Percentiles rank a stretch among this genome's conserved stretches.
Conservation (phyloP, 1,140 invertebrate species). For the Rhopalosiphum maidis region DNA sequence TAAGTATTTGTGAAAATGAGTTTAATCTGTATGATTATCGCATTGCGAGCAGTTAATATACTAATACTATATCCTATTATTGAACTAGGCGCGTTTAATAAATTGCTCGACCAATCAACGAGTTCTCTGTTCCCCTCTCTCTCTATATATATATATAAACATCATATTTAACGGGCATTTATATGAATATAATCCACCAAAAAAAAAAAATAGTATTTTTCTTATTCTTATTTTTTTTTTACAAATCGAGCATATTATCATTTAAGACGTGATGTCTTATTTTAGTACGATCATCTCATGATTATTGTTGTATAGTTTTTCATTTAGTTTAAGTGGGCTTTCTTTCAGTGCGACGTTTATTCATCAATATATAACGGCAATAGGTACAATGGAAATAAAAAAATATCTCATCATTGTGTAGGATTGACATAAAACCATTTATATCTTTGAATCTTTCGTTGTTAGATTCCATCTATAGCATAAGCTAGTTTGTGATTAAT, state of each 20-base stretch:
- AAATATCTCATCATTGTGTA: slow-evolving; percentile 40
- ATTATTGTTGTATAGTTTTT: slow-evolving; percentile 15
- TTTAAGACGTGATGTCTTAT: slow-evolving; percentile 36
- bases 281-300: background rate
- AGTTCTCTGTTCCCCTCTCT: too few relatives aligned
- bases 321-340: slow-evolving; percentile 33
- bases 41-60: background rate
- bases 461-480: background rate
- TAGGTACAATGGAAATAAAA: slow-evolving; percentile 46
- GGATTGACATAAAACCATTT: slow-evolving; percentile 35
- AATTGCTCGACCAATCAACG: background rate
- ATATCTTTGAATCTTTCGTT: background rate
- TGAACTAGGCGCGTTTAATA: background rate
- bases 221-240: slow-evolving; percentile 8
- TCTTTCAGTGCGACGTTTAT: slow-evolving; percentile 33
- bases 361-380: slow-evolving; percentile 34
- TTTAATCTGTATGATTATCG: background rate
- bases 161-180: background rate
- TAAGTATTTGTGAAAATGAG: background rate
- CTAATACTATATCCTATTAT: background rate
- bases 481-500: background rate
- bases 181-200: background rate
- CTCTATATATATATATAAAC: background rate
- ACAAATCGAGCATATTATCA: slow-evolving; percentile 12
- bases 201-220: background rate